phyloP scores from a whole-genome alignment of 2,888 invertebrate genomes.

The Autographa gamma region DNA sequence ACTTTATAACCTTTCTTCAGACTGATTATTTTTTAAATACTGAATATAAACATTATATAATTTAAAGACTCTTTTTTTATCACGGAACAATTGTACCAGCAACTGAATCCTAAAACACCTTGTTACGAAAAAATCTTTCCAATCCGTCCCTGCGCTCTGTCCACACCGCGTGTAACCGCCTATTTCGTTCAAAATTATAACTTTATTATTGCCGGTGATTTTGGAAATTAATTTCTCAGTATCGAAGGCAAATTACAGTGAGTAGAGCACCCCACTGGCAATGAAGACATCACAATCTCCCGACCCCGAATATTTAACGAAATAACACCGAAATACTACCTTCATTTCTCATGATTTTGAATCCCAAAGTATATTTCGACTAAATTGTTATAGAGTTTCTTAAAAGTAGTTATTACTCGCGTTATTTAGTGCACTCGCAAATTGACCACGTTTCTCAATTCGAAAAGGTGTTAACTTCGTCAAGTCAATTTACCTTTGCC shows the following conservation, averaged over 20 bases:
- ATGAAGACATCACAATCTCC: constrained; percentile 46
- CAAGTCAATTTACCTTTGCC: constrained; percentile 19
- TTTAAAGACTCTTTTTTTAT: background rate
- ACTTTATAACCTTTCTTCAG: too few relatives aligned
- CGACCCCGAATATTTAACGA: constrained; percentile 33
- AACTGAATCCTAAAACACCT: constrained; percentile 16
- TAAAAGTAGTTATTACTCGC: background rate
- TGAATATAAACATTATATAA: too few relatives aligned
- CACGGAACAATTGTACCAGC: background rate
- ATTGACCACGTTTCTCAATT: constrained; percentile 6
- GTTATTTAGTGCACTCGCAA: background rate
- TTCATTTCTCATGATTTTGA: constrained; percentile 1
- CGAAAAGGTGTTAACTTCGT: constrained; percentile 19
- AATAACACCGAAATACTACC: constrained; percentile 24
- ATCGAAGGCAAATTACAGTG: constrained; percentile 83
- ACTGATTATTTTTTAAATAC: too few relatives aligned
- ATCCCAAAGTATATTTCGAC: background rate
- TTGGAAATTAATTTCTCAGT: constrained; percentile 86
- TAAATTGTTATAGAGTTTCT: background rate
- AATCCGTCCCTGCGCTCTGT: constrained; percentile 73
- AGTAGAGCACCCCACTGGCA: constrained; percentile 53
- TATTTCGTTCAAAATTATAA: constrained; percentile 85
- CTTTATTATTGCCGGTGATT: constrained; percentile 86
- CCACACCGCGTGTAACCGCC: constrained; percentile 72
- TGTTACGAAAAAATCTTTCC: constrained; percentile 29